Base-by-base conservation (phyloP, 2,888 invertebrate genomes). In the Hirtodrosophila cameraria region DNA sequence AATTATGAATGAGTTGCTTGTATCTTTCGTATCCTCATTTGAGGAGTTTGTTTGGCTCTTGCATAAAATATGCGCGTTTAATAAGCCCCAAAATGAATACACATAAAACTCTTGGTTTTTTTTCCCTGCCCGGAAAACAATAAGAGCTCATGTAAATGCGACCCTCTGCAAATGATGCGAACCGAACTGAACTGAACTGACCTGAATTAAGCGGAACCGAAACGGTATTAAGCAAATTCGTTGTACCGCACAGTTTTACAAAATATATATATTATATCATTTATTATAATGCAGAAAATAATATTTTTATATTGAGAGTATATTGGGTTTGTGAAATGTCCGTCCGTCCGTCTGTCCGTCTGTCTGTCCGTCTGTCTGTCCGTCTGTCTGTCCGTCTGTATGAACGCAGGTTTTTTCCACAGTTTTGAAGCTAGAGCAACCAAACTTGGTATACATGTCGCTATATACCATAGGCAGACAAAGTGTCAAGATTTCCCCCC, bases 21-120 rank as follows among this genome's bases (percentile, higher is more conserved):
- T 45, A 62, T 38, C 58, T 55, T 12, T 42, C 43, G 13, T 55
- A 23, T 66, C 46, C 46, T 31, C 35, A 16, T 35, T 53, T 43
- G 31, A 33, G 23, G n/a, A n/a, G n/a, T n/a, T 53, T 23, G 45
- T 54, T 49, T n/a, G 13, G 33, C 28, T 72, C 60, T 50, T 79
- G 83, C 83, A 79, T 79, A 82, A 80, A 80, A 80, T 83, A 80
- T 80, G 77, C 80, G 83, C 80, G 77, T 83, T 80, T 80, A 80
- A 80, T 83, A 80, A 83, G 80, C 52, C 62, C 64, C 60, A 67
- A 73, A 61, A 78, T 75, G 70, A 65, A 75, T 74, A 63, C 18
- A 35, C 7, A 45, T 27, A 38, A 12, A 31, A 9, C 16, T 15
- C n/a, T 30, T 20, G 55, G 11, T 12, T 12, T n/a, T n/a, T n/a